phyloP scores from a whole-genome alignment of 2,113 vertebrate genomes.

The Tinamus guttatus region DNA sequence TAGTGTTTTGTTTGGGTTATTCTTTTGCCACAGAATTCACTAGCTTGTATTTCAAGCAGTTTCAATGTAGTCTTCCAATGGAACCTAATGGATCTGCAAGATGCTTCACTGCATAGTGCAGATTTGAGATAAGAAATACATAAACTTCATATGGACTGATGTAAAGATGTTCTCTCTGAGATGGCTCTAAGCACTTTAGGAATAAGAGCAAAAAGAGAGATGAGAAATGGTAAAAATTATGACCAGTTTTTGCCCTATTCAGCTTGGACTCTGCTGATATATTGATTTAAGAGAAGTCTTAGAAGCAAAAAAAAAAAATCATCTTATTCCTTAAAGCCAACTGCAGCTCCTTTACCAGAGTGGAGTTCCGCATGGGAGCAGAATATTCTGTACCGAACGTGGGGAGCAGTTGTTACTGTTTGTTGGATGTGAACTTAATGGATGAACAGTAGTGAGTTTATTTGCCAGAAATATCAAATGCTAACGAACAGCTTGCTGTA shows the following conservation, averaged over 20 bases:
- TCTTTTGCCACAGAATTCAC: too few species aligned
- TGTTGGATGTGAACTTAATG: slow-evolving; percentile 46
- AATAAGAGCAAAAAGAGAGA: background rate
- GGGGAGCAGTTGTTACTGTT: slow-evolving; percentile 24
- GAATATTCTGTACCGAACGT: slow-evolving; percentile 18
- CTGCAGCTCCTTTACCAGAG: background rate
- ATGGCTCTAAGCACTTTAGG: background rate
- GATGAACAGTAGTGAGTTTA: slow-evolving; percentile 49
- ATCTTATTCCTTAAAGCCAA: background rate
- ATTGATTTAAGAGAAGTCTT: background rate
- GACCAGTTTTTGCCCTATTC: background rate
- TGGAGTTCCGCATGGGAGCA: background rate
- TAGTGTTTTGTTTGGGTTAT: too few species aligned
- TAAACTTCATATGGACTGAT: background rate
- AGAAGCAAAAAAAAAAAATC: background rate
- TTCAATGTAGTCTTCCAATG: background rate
- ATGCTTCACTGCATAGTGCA: background rate
- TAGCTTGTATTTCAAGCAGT: background rate
- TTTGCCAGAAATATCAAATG: slow-evolving; percentile 69
- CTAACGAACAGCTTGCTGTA: slow-evolving; percentile 61
- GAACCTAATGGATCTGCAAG: background rate
- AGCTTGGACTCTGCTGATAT: background rate
- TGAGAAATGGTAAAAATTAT: background rate
- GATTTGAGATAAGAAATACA: rapidly evolving
- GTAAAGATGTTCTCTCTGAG: background rate